Base-by-base conservation (phyloP, 2,888 invertebrate genomes). In the Empis stercorea region DNA sequence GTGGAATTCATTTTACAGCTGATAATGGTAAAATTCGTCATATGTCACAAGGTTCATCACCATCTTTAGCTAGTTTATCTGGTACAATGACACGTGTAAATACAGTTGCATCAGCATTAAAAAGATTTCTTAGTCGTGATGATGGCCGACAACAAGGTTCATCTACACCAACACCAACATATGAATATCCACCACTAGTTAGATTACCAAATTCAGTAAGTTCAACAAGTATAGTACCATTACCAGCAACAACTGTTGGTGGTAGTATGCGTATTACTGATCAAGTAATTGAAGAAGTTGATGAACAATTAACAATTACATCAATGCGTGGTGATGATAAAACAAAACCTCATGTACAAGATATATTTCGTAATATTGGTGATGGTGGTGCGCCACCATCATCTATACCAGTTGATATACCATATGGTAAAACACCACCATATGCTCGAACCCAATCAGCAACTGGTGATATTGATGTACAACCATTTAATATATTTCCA, bases 271-370 rank as follows among this genome's bases (percentile, higher is more conserved):
- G 80, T 57, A 78, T 84, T 13, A 76, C 81, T 1, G 79, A 81
- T 59, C 81, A 84, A 58, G 77, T 83, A 14, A 84, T 83, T 51
- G 82, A 83, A 61, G 81, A 83, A 65, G 79, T 83, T 1, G 88
- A 88, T 60, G 88, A 88, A 60, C 87, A 88, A 64, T 73, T 79
- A 58, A 88, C 87, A 10, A 81, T 87, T 49, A 85, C 82, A 6
- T 87, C 87, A 40, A 78, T 78, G 71, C 77, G 79, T 57, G 62
- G 67, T 45, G 55, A 50, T 17, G 65, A 76, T 64, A 72, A 75
- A 51, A 65, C 57, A 61, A 76, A 79, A 50, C 81, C 82, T 2
- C 78, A 76, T 52, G 79, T 79, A 1, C 75, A 76, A 67, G 76
- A 76, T 56, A 61, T 82, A 52, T 84, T 83, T 61, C 63, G 70